Evolutionary conservation across 2,888 invertebrate species (phyloP).

Genomic region (Branchipolynoe longqiensis): DNA sequence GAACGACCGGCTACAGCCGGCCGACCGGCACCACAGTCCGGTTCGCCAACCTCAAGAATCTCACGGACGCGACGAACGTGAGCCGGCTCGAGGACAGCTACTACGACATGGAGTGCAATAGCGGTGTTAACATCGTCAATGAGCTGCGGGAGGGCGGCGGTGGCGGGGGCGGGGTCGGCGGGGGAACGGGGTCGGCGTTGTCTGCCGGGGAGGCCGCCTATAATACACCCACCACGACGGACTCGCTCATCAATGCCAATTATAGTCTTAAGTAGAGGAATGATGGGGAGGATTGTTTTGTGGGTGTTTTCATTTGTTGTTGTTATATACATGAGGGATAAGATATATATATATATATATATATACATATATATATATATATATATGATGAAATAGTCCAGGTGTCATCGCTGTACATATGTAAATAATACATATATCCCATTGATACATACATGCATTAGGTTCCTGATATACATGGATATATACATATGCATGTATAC

Average conservation of each 20-base stretch:
- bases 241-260: conserved; percentile 6
- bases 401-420: neutral
- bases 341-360: conserved; percentile 2
- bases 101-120: conserved; percentile 27
- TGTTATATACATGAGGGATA: too few species aligned
- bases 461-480: too few species aligned
- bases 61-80: conserved; percentile 21
- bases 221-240: neutral
- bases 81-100: conserved; percentile 17
- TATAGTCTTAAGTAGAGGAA: neutral
- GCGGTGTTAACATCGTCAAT: conserved; percentile 13
- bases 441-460: too few species aligned
- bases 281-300: neutral
- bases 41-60: conserved; percentile 41
- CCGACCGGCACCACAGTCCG: conserved; percentile 41
- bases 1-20: conserved; percentile 11
- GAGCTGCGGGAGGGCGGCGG: conserved; percentile 22
- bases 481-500: too few species aligned
- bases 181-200: conserved; percentile 9
- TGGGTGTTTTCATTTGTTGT: too few species aligned
- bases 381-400: neutral
- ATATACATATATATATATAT: neutral
- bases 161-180: too few species aligned
- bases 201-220: conserved; percentile 4
- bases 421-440: too few species aligned